Conservation (phyloP, 2,113 vertebrate genomes). For the Equus quagga region DNA sequence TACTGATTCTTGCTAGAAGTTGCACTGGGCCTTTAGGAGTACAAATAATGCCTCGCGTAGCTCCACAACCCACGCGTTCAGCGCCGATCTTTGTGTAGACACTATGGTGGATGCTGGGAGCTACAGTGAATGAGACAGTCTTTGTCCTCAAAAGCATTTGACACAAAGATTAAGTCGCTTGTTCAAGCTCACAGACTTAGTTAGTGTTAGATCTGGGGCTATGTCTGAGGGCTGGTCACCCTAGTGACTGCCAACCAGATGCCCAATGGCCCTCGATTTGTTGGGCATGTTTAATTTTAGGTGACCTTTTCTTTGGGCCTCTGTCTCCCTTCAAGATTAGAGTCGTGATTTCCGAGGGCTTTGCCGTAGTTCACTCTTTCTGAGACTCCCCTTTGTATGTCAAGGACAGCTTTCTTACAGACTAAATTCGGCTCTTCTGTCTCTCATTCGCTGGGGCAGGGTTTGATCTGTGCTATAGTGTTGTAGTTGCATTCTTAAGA, state of each 20-base stretch:
- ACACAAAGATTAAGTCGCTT: neutral
- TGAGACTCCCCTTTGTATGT: constrained; percentile 8
- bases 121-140: neutral
- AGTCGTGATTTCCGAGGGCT: constrained; percentile 1
- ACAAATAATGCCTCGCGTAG: neutral
- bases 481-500: constrained; percentile 42
- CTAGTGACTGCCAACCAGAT: neutral
- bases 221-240: neutral
- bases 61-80: neutral
- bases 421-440: neutral
- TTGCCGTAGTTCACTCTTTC: neutral
- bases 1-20: neutral
- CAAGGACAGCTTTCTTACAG: neutral
- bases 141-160: neutral
- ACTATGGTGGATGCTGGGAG: neutral
- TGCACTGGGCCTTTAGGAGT: neutral
- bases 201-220: neutral
- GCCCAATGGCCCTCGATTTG: neutral
- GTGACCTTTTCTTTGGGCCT: neutral
- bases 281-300: neutral
- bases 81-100: neutral
- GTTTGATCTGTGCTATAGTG: neutral
- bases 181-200: neutral
- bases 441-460: neutral
- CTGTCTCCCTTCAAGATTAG: constrained; percentile 28